Base-by-base conservation (phyloP, 2,797 vertebrate species). In the Allenopithecus nigroviridis region DNA sequence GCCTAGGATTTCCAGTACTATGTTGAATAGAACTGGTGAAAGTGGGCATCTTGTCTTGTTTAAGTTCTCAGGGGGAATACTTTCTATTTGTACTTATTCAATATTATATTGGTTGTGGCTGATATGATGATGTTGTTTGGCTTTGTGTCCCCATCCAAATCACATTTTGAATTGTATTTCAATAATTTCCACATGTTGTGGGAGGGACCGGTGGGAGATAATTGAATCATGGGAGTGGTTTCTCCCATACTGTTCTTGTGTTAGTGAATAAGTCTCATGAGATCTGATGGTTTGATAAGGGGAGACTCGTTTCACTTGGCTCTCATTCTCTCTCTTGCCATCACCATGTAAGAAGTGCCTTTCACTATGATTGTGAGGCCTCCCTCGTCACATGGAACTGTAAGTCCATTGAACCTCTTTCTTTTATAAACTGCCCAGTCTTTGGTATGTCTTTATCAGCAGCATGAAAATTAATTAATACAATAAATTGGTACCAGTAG, bases 101-200 rank as follows among this genome's bases (percentile, higher is more conserved):
- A 33, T 68, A 19, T 19, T 33, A 68, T 68, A 33, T n/a, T 68
- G 8, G 33, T 68, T 68, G 8, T n/a, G 16, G 33, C 64, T 68
- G 64, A 68, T n/a, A 68, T 8, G 8, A 33, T 68, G 33, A 68
- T 33, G 17, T 19, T 33, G 8, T 68, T 68, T 68, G 64, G 33
- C 8, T n/a, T 33, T 68, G 61, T n/a, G 33, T 33, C 16, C 33
- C 17, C 64, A 68, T 17, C 33, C 64, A 68, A n/a, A 68, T 68
- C 16, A 33, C 64, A n/a, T 33, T 68, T n/a, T n/a, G 64, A 68
- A 19, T 68, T 68, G 16, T 68, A 68, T 33, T 68, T 17, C 16
- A 8, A 2, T 19, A 19, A 68, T 68, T n/a, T 68, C 17, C 16
- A 68, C 0, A 1, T n/a, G 2, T 4, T 68, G 16, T 19, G 33